These are phyloP conservation scores for Sebastolobus alascanus DNA, from an alignment of 2,797 vertebrate species.

Conservation along the genomic window DNA sequence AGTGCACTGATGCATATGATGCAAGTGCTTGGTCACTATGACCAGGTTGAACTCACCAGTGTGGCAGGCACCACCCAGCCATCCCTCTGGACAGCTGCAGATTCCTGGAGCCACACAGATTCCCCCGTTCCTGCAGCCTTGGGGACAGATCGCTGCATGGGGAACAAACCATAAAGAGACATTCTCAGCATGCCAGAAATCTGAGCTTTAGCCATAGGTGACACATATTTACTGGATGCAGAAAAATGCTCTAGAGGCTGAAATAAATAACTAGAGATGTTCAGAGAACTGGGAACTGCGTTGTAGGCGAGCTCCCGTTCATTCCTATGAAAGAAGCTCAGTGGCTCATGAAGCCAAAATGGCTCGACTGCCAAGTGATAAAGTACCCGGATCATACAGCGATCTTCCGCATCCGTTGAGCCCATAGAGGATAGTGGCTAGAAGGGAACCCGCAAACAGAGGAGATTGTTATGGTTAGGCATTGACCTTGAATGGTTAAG, in stretches of 20 bases:
- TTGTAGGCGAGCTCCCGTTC: no score
- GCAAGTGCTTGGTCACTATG: neutral
- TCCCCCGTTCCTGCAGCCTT: constrained; percentile 90
- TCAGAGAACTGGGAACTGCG: no score
- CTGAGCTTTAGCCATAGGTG: neutral
- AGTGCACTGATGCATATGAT: neutral
- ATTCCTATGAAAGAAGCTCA: no score
- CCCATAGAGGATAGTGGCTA: no score
- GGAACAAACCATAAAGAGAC: constrained; percentile 52
- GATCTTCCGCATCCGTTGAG: no score
- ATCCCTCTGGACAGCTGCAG: constrained; percentile 91
- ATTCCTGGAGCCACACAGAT: constrained; percentile 90
- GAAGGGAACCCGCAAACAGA: no score
- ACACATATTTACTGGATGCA: neutral
- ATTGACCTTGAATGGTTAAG: no score
- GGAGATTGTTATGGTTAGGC: no score
- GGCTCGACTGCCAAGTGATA: no score
- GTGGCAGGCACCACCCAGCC: constrained; percentile 90
- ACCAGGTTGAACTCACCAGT: constrained; percentile 79
- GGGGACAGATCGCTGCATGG: constrained; percentile 88
- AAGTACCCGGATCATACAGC: no score
- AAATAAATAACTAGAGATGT: neutral
- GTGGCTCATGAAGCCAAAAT: no score
- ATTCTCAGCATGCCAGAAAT: constrained; percentile 21
- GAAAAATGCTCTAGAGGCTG: neutral